Evolutionary conservation across 1,140 invertebrate genomes (phyloP), one percentile per base, ranked within the genome.

Genomic region (Drosophila orena): DNA sequence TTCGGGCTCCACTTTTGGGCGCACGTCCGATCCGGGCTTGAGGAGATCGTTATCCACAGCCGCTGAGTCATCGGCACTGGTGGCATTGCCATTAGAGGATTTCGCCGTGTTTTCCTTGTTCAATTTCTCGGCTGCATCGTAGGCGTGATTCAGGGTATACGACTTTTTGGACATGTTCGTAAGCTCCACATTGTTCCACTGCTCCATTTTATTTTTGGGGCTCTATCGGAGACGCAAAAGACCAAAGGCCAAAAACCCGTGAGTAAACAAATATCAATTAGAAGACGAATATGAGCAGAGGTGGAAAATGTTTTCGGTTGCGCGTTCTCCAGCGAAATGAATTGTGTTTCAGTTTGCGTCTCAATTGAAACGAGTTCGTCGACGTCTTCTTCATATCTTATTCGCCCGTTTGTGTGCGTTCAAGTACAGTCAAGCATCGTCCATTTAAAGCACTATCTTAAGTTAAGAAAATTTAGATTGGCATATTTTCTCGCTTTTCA

Each of bases 21-120:
- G 93, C 92, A 97, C 95, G 20, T 93, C 91, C 43, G 94, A 93
- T 1, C 94, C 95, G 0, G 95, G 94, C 73, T 94, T 92, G 2
- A 95, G 71, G 2, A 89, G 49, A 56, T 77, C 74, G 12, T 30
- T 42, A 4, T 59, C 73, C 10, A 24, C 27, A 34, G 46, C n/a
- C 8, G 8, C 22, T 44, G 22, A 7, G 35, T 8, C 14, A 30
- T 37, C 52, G 5, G 43, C 3, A 38, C 24, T 27, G 44, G 17
- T 68, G 24, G 35, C 77, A 49, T 64, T 80, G 6, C 64, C 56
- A 60, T 86, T 84, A 27, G 78, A 38, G 22, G 70, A 44, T 14
- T 22, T 20, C n/a, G 54, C 27, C 17, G 38, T 46, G 62, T 75
- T 89, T 10, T 75, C 81, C 68, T 81, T 86, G 50, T 76, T 81